Percentiles rank a stretch among this genome's conserved stretches.
phyloP scores from a whole-genome alignment of 2,797 vertebrate species.

The Loris lydekkerianus region DNA sequence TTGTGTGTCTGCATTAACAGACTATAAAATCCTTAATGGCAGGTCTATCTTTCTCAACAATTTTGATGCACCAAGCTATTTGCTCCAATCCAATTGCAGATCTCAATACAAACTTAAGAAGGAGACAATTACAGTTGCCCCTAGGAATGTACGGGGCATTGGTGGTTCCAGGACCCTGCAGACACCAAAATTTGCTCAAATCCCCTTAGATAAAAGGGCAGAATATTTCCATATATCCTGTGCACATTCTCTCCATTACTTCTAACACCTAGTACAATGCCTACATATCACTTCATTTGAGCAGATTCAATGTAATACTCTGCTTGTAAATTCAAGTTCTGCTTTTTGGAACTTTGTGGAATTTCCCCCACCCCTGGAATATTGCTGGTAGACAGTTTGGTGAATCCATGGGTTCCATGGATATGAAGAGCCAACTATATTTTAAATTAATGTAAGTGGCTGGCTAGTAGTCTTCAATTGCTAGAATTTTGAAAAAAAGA shows the following conservation, averaged over 20 bases:
- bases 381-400: not conserved
- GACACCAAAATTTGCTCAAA: not conserved
- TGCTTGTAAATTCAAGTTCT: not conserved
- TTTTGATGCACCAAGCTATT: not conserved
- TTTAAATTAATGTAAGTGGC: not conserved
- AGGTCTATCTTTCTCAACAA: not conserved
- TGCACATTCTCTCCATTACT: not conserved
- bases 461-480: not conserved
- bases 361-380: not conserved
- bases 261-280: not conserved
- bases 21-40: not conserved
- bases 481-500: not conserved
- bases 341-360: not conserved
- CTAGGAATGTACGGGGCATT: not conserved
- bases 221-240: not conserved
- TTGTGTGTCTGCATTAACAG: not conserved
- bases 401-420: not conserved
- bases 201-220: not conserved
- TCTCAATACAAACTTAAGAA: conserved; percentile 3
- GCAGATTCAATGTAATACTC: not conserved
- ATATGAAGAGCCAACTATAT: not conserved
- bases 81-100: not conserved
- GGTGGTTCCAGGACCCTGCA: not conserved
- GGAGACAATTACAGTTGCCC: not conserved
- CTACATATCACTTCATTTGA: not conserved